Base-by-base conservation (phyloP, 2,797 vertebrate genomes). In the Micrastur ruficollis region DNA sequence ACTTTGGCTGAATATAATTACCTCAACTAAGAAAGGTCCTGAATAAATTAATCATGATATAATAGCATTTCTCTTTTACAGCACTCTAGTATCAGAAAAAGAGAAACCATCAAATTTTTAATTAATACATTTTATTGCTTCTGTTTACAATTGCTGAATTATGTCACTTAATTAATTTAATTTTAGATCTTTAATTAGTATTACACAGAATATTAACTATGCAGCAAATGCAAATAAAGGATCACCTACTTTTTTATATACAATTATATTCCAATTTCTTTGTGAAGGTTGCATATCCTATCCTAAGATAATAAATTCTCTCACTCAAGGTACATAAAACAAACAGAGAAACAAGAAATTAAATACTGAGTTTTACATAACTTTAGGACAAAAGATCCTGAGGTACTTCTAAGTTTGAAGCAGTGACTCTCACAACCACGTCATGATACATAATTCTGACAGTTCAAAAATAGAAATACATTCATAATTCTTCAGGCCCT, bases 1-100 rank as follows among this genome's bases (percentile, higher is more conserved):
- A 80, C 36, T 66, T 83, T 86, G 72, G 26, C 29, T 95, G 62
- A 86, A 91, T 78, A 83, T 61, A 96, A 93, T 95, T 95, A 71
- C 31, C 18, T 68, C 40, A 84, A 8, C 44, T 65, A 79, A 86
- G 42, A 79, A 93, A 84, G 21, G n/a, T 88, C 95, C 61, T 80
- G 72, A 91, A 86, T 76, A 94, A 95, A 92, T 79, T 71, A 95
- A 84, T 73, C 40, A 71, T 16, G 10, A 3, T 76, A 68, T 85
- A 86, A 89, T 73, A 76, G 5, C 12, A 65, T 81, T 89, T 79
- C 17, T 81, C 36, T 88, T 85, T 95, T 84, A 91, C 25, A 85
- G 17, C 9, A 72, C 5, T 87, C 50, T 47, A 56, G 12, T 47
- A 78, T 72, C 23, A 88, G 14, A 67, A 75, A 88, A 93, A 93